Evolutionary conservation across 2,797 vertebrate species (phyloP).

Genomic region (Liasis olivaceus): DNA sequence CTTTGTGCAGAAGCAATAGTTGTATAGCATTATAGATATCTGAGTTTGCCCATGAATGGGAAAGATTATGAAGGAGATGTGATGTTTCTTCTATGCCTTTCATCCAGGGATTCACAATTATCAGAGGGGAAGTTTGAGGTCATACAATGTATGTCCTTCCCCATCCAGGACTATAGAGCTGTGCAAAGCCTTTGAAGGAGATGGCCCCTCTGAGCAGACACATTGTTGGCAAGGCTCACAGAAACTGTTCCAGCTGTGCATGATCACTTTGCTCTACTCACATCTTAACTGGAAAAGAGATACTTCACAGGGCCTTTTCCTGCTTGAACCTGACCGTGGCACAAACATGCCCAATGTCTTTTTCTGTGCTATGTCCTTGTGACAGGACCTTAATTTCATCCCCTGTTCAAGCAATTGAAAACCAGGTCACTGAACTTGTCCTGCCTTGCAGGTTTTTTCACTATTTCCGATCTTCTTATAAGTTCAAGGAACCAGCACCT

Average conservation of each 20-base stretch:
- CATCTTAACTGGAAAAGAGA: background rate
- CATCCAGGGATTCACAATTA: background rate
- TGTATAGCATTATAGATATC: background rate
- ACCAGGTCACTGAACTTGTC: background rate
- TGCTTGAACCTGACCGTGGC: background rate
- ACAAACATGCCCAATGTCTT: background rate
- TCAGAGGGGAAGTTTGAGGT: background rate
- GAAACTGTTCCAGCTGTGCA: background rate
- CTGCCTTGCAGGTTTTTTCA: background rate
- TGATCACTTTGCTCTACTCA: background rate
- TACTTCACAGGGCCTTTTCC: background rate
- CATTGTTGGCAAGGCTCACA: background rate
- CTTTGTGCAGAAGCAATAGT: background rate
- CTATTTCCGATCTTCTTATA: background rate
- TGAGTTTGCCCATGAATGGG: background rate
- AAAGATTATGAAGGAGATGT: background rate
- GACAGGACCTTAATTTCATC: background rate
- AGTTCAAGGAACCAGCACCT: background rate
- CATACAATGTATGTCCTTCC: background rate
- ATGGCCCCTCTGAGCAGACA: background rate
- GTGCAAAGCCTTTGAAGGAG: background rate
- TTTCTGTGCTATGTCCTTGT: background rate
- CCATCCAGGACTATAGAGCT: background rate
- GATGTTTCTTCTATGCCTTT: background rate
- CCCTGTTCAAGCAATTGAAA: background rate